Evolutionary conservation across 2,888 invertebrate genomes (phyloP).

Genomic region (Dryococelus australis): DNA sequence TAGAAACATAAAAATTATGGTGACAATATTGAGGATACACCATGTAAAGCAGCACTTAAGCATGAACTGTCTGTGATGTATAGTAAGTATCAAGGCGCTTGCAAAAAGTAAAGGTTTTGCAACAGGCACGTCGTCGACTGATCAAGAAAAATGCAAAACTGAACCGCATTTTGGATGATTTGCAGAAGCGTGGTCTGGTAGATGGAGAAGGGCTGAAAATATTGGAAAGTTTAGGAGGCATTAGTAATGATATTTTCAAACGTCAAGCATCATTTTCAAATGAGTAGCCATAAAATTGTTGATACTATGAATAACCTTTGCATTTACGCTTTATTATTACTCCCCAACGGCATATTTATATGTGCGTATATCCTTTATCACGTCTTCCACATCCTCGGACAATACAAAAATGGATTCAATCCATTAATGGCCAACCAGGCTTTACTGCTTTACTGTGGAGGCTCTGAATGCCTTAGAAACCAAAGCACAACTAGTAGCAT

Average conservation of each 20-base stretch:
- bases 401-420: not conserved
- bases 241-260: not conserved
- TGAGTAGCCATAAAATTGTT: not conserved
- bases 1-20: too few relatives aligned
- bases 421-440: not conserved
- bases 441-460: not conserved
- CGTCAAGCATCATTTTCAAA: not conserved
- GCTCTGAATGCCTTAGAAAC: not conserved
- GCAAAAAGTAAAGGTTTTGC: not conserved
- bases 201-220: not conserved
- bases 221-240: not conserved
- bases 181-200: not conserved
- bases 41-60: not conserved
- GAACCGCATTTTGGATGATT: not conserved
- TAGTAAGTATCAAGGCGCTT: not conserved
- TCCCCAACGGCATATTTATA: not conserved
- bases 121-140: not conserved
- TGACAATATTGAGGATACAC: too few relatives aligned
- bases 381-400: not conserved
- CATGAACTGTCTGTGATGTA: not conserved
- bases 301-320: not conserved
- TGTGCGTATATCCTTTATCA: not conserved
- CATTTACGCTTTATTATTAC: not conserved
- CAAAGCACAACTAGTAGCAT: not conserved
- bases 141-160: not conserved